A percentile compares a stretch with the other conserved stretches of the same genome.
Conservation (phyloP, 2,888 invertebrate species). For the Cephonodes hylas region DNA sequence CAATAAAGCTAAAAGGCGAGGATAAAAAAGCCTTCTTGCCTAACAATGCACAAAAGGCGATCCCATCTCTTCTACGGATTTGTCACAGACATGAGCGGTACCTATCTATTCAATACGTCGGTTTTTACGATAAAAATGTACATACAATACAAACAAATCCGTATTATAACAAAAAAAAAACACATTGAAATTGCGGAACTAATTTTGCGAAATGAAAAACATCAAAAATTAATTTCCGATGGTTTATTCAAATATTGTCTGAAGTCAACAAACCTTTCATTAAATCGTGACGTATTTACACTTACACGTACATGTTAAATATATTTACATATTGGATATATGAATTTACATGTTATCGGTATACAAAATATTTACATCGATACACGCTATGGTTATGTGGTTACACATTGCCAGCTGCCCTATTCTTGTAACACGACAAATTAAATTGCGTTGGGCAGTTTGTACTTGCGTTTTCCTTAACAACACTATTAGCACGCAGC, state of each 20-base stretch:
- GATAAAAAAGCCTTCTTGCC: background rate
- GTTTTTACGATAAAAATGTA: too few species aligned
- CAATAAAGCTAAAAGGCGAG: background rate
- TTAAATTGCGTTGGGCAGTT: background rate
- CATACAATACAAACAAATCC: too few species aligned
- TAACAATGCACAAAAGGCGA: background rate
- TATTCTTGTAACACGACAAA: background rate
- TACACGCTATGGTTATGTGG: conserved; percentile 1
- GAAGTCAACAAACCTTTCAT: conserved; percentile 57
- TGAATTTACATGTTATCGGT: conserved; percentile 43
- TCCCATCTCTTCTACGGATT: background rate
- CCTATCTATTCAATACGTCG: too few species aligned
- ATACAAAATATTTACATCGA: conserved; percentile 49
- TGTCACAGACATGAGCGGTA: background rate
- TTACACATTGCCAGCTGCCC: background rate
- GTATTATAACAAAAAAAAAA: background rate
- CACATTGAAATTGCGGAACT: background rate
- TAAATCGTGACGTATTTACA: conserved; percentile 51
- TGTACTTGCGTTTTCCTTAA: conserved; percentile 6
- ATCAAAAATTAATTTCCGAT: conserved; percentile 33
- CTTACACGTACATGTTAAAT: conserved; percentile 44
- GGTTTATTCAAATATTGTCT: conserved; percentile 59
- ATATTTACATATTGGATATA: conserved; percentile 62
- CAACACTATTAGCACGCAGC: background rate
- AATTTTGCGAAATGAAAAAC: conserved; percentile 25